Conservation (phyloP, 35 echinoderm and acorn worm species). For the Lytechinus variegatus region DNA sequence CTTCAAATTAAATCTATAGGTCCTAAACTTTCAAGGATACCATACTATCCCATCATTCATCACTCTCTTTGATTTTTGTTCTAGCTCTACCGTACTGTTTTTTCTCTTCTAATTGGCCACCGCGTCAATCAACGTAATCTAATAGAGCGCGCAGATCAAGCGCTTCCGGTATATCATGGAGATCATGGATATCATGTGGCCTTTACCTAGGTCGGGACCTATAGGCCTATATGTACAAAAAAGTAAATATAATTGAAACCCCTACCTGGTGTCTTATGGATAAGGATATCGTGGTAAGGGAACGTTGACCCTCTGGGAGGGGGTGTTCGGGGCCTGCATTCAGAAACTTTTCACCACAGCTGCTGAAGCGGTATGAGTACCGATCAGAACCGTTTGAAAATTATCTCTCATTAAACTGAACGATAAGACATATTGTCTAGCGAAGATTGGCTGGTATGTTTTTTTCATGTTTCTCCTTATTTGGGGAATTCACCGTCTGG, state of each 20-base stretch:
- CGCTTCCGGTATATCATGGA: neutral
- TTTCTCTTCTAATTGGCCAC: neutral
- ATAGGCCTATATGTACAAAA: neutral
- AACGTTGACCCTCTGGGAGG: too few relatives aligned
- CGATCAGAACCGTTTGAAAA: too few relatives aligned
- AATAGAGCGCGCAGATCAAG: neutral
- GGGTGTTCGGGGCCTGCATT: too few relatives aligned
- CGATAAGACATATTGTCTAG: too few relatives aligned
- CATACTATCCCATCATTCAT: neutral
- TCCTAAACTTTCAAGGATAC: neutral
- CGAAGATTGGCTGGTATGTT: too few relatives aligned
- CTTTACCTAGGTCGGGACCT: neutral
- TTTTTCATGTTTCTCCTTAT: too few relatives aligned
- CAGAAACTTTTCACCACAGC: too few relatives aligned
- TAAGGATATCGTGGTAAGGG: neutral
- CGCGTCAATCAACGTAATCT: slow-evolving; percentile 1
- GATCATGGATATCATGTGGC: neutral
- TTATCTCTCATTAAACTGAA: too few relatives aligned
- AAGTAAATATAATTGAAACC: too few relatives aligned
- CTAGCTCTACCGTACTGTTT: neutral
- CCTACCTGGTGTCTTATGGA: neutral
- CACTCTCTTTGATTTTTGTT: neutral
- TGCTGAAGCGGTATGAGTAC: too few relatives aligned
- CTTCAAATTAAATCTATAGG: neutral
- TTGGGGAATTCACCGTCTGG: too few relatives aligned